Base-by-base conservation (phyloP, 2,797 vertebrate genomes). In the Pogonophryne albipinna region DNA sequence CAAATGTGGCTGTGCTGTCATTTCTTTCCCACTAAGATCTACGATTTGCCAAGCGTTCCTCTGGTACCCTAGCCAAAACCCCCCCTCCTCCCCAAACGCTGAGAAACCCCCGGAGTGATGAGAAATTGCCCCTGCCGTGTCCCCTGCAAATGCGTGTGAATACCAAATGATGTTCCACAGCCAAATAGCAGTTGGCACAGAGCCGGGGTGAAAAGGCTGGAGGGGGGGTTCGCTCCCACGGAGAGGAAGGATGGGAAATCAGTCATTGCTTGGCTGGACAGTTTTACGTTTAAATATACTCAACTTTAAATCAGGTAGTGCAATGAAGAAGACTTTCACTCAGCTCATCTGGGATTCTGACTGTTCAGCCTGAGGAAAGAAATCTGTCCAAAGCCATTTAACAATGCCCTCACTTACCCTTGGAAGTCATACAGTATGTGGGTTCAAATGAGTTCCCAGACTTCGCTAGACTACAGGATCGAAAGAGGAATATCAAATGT, bases 101-200 rank as follows among this genome's bases (percentile, higher is more conserved):
- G 67, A 79, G 58, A 86, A 79, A 76, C 83, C 84, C 87, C 78
- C 50, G 51, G 64, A 84, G 80, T 55, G 86, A 80, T 88, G 87
- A 86, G 86, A 83, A 90, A 85, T 82, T 62, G 74, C 68, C 87
- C 80, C 80, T 11, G 71, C 79, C 31, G 59, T 55, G 86, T 89
- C 84, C 84, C 78, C 87, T 84, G 81, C 71, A 65, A 80, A 83
- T 84, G 83, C 52, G 80, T 91, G 88, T 87, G 87, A 89, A 88
- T 87, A 87, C 76, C 85, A 88, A 91, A 91, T 86, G 89, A 83
- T 56, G 76, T 64, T 87, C 84, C 72, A 27, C 66, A 62, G 89
- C 89, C 88, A 91, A 89, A 85, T 71, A 80, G 80, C 72, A 55
- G 66, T 23, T 89, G 90, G 90, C 83, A 23, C 38, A 0, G 76